A percentile compares a stretch with the other conserved stretches of the same genome.
Conservation (phyloP, 53 echinoderm and acorn worm genomes). For the Apostichopus leukothele region DNA sequence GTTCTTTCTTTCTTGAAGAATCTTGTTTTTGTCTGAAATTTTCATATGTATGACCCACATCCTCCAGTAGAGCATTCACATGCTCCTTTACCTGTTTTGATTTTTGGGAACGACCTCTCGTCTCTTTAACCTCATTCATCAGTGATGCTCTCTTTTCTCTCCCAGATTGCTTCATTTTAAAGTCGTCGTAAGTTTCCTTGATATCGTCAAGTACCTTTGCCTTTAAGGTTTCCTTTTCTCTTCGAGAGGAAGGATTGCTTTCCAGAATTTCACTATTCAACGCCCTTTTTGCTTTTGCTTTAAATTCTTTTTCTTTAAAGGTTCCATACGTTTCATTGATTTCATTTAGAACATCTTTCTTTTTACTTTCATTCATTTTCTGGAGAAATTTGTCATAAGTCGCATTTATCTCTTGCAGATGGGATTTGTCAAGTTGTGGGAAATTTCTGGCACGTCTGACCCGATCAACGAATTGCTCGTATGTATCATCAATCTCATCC, state of each 20-base stretch:
- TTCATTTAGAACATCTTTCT: slow-evolving; percentile 26
- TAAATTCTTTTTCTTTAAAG: slow-evolving; percentile 22
- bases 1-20: not conserved
- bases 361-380: slow-evolving; percentile 9
- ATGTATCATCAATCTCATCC: slow-evolving; percentile 32
- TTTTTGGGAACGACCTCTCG: slow-evolving; percentile 31
- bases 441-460: slow-evolving; percentile 4
- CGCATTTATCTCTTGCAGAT: slow-evolving; percentile 30
- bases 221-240: slow-evolving; percentile 10
- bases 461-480: slow-evolving; percentile 19
- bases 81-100: not conserved
- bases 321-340: slow-evolving; percentile 34
- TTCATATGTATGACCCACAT: not conserved
- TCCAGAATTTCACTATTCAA: slow-evolving; percentile 18
- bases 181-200: slow-evolving; percentile 14
- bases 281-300: not conserved
- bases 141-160: not conserved
- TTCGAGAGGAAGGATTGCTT: not conserved
- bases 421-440: slow-evolving; percentile 9
- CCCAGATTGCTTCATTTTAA: not conserved
- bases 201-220: slow-evolving; percentile 5
- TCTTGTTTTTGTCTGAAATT: slow-evolving; percentile 27
- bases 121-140: slow-evolving; percentile 6
- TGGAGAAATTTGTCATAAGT: slow-evolving; percentile 35
- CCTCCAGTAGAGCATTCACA: not conserved